Base-by-base conservation (phyloP, 2,888 invertebrate species). In the Halictus quadricinctus region DNA sequence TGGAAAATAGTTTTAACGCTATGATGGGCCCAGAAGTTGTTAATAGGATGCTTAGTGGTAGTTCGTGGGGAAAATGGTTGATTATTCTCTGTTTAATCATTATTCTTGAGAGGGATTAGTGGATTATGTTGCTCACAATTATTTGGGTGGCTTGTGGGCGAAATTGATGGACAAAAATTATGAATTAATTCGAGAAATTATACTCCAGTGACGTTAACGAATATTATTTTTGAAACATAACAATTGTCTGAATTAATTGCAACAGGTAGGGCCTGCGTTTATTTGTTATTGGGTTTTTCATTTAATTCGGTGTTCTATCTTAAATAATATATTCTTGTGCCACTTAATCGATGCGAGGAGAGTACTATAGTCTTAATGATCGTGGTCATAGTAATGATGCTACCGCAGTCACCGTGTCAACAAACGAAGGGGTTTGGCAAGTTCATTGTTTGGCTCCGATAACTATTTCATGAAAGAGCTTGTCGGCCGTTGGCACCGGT, bases 381-480 rank as follows among this genome's bases (percentile, higher is more conserved):
- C 8, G 29, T 8, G 36, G 3, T 8, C 8, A 58, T 25, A 13
- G 8, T 48, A 70, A 70, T 43, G 41, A 54, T n/a, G n/a, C 29
- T 18, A 25, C 18, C 50, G 13, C 25, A 58, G 36, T 15, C 50
- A n/a, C 29, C 1, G 18, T 66, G 58, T 80, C 80, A 77, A 83
- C 75, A 72, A 78, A 82, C 50, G 60, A 41, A 81, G 25, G 36
- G 48, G 36, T 76, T 72, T 66, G 79, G 79, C 76, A 77, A 66
- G 66, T 64, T 60, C 36, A 79, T 72, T 72, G 69, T 77, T 73
- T 81, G 70, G 70, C 79, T 66, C 48, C 25, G 85, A 77, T 76
- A 85, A 74, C 58, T 81, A 72, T 85, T 85, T 76, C 69, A 48
- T 75, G 74, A 81, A 81, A 85, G 74, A 72, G 41, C 46, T 69